Base-by-base conservation (phyloP, 2,113 vertebrate genomes). In the Ciconia stormi region DNA sequence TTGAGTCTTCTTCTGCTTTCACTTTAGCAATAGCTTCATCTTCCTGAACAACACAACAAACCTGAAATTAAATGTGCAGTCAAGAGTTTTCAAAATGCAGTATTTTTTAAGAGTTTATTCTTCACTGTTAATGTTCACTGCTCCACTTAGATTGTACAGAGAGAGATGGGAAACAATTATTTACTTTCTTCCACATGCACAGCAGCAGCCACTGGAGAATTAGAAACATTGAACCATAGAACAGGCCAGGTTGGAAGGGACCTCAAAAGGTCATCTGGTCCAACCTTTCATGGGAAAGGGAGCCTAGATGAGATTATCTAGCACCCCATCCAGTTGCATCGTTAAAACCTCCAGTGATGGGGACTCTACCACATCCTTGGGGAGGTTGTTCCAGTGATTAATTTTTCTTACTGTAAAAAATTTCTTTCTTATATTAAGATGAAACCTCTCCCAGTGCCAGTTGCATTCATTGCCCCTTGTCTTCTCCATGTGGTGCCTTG, bases 1-100 rank as follows among this genome's bases (percentile, higher is more conserved):
- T 93, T 99, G 98, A 16, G 98, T 99, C 67, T 99, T 99, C 98
- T 70, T 98, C 98, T 7, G 98, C 98, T 97, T 99, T 99, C 76
- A 98, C 97, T 87, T 98, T 98, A 46, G 98, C 98, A 69, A 96
- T 62, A 15, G 98, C 98, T 95, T 99, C 98, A 49, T 99, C 99
- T 87, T 99, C 98, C 91, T 98, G 97, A 50, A 99, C 98, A 82
- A 98, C 36, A 36, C 56, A 97, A 40, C 98, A 98, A 52, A 99
- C 98, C 98, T 99, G 85, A 50, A 32, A 49, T 71, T 38, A 71
- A 82, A 94, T 22, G 26, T 2, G 27, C 34, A 62, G 34, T 52
- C n/a, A 58, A 65, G 46, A 65, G 4, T 72, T 55, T 71, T 27
- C 44, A 55, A 55, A 65, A 71, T 17, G 49, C 20, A 49, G 13